Evolutionary conservation across 1,140 invertebrate species (phyloP).

Genomic region (Philopotamus ludificatus): DNA sequence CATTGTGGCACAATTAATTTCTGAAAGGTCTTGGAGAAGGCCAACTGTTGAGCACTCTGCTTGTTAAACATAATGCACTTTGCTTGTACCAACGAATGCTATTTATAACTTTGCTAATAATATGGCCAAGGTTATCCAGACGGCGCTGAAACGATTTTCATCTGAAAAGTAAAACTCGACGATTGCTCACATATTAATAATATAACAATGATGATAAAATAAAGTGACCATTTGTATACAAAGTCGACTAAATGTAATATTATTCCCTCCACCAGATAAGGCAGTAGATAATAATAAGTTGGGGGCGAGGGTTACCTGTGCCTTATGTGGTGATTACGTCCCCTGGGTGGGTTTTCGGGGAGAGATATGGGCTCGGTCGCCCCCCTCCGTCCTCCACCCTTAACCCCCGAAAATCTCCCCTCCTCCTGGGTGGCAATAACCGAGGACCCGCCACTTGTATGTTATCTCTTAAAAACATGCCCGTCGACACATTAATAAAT

Average conservation of each 20-base stretch:
- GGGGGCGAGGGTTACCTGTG: constrained; percentile 17
- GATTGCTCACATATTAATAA: background rate
- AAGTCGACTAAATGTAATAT: background rate
- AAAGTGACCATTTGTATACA: background rate
- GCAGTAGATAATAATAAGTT: constrained; percentile 28
- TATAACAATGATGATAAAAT: background rate
- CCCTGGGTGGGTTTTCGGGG: constrained; percentile 17
- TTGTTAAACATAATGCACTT: too few relatives aligned
- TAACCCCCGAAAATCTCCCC: too few relatives aligned
- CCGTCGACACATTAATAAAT: constrained; percentile 23
- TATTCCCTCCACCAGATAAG: constrained; percentile 7
- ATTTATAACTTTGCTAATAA: too few relatives aligned
- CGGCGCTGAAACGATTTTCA: background rate
- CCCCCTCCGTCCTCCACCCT: too few relatives aligned
- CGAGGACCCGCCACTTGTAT: background rate
- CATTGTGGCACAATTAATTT: too few relatives aligned
- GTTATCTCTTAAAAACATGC: constrained; percentile 29
- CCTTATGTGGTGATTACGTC: constrained; percentile 27
- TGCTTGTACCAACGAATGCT: too few relatives aligned
- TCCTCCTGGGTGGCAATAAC: constrained; percentile 26
- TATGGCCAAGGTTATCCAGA: too few relatives aligned
- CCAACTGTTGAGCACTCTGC: too few relatives aligned
- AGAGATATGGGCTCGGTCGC: constrained; percentile 20
- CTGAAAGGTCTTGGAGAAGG: too few relatives aligned
- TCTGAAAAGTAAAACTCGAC: background rate